phyloP scores from a whole-genome alignment of 2,888 invertebrate genomes.

The Limnephilus auricula region DNA sequence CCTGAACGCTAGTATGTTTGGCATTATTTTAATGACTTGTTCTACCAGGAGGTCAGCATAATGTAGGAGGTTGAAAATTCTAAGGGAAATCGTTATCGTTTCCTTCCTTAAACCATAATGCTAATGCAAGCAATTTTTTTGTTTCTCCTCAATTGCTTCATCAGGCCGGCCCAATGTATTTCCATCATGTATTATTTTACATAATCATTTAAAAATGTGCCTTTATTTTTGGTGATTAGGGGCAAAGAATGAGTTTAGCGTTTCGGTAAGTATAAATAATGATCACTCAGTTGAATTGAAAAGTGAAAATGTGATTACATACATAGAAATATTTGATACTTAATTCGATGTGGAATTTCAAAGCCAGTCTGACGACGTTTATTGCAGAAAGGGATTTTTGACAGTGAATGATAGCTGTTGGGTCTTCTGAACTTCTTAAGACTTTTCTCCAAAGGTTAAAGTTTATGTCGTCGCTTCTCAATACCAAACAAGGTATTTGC shows the following conservation, averaged over 20 bases:
- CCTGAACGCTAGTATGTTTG: slow-evolving; percentile 25
- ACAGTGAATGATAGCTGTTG: background rate
- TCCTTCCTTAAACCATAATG: slow-evolving; percentile 56
- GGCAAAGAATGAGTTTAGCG: background rate
- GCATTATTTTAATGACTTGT: slow-evolving; percentile 48
- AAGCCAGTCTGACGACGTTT: background rate
- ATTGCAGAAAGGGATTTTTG: background rate
- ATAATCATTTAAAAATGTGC: slow-evolving; percentile 41
- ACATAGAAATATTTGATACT: background rate
- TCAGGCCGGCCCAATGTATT: slow-evolving; percentile 29
- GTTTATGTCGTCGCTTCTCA: background rate
- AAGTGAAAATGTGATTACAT: background rate
- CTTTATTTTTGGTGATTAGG: slow-evolving; percentile 15
- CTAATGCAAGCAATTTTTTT: slow-evolving; percentile 57
- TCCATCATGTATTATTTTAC: slow-evolving; percentile 36
- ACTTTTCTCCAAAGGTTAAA: background rate
- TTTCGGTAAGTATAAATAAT: background rate
- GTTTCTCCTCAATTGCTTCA: slow-evolving; percentile 57
- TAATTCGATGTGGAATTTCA: background rate
- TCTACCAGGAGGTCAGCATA: slow-evolving; percentile 28
- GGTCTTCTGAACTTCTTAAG: background rate
- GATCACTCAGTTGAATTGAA: background rate
- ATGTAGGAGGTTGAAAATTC: slow-evolving; percentile 52
- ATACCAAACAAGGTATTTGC: background rate
- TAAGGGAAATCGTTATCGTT: slow-evolving; percentile 55